Percentiles rank a stretch among this genome's conserved stretches.
These are phyloP conservation scores for Bathynomus jamesi DNA, from an alignment of 1,140 invertebrate genomes.

Conservation along the genomic window DNA sequence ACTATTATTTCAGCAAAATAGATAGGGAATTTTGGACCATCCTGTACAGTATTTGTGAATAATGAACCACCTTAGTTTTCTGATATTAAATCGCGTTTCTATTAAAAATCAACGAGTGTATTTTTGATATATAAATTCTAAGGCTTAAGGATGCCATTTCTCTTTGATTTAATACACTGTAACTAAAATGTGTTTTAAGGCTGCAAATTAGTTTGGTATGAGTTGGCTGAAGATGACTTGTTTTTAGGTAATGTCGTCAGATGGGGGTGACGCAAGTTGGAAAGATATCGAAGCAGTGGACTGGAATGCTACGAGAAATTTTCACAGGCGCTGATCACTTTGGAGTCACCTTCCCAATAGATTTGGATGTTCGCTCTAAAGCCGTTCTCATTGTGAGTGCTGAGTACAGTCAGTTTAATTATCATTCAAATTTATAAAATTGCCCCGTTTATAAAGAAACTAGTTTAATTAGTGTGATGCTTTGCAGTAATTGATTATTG, in stretches of 20 bases:
- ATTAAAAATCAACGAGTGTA: too few relatives aligned
- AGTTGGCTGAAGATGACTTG: too few relatives aligned
- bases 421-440: neutral
- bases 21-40: too few relatives aligned
- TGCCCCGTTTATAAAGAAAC: neutral
- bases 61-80: too few relatives aligned
- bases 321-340: conserved; percentile 71
- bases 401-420: neutral
- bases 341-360: conserved; percentile 69
- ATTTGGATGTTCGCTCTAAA: conserved; percentile 72
- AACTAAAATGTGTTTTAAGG: too few relatives aligned
- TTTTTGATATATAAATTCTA: too few relatives aligned
- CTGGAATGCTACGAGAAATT: conserved; percentile 57
- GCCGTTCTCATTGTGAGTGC: conserved; percentile 61
- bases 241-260: conserved; percentile 21
- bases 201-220: too few relatives aligned
- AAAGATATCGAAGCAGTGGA: conserved; percentile 68
- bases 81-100: too few relatives aligned
- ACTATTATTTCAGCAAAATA: too few relatives aligned
- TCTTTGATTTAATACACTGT: too few relatives aligned
- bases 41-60: too few relatives aligned
- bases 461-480: neutral
- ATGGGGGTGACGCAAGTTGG: conserved; percentile 51
- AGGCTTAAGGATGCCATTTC: too few relatives aligned
- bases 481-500: neutral